Evolutionary conservation across 2,113 vertebrate genomes (phyloP), one percentile per base, ranked within the genome.

Genomic region (Nansenia antarctica): DNA sequence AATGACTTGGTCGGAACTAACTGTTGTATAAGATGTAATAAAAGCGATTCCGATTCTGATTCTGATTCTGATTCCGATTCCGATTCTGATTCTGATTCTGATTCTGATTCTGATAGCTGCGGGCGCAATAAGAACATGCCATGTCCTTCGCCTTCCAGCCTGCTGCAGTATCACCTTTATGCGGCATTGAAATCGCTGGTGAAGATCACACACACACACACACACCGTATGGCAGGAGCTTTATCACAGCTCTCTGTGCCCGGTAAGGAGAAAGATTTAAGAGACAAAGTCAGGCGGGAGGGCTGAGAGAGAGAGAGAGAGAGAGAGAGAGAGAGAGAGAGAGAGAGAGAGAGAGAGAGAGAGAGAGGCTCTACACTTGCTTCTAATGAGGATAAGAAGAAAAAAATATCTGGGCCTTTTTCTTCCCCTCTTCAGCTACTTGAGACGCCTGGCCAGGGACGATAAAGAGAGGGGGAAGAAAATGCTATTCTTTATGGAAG

Each of bases 381-480:
- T 35, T 77, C 69, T 90, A 91, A 91, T 89, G 82, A 89, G 79
- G 67, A 78, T 81, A 74, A 79, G 81, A 77, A 82, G 20, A 18
- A 27, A 24, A n/a, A 39, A 75, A 77, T 76, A 81, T 72, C 78
- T 74, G 49, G 72, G 79, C 63, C 72, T 59, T 73, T 82, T 86
- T 82, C 76, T 79, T 78, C 65, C 67, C 47, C 39, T 59, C 68
- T 72, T 72, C 49, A 49, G 68, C 81, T 79, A 54, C 72, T 76
- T 53, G 62, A 81, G 80, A 84, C 54, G 74, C 63, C 79, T 78
- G 82, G 72, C 59, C 78, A 29, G 55, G 18, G 52, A 53, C 70
- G 80, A 87, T 81, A 86, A 84, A 88, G 79, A 77, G 18, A 53
- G 57, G 15, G 54, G 32, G 64, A 62, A 34, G 73, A 37, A 83